Conservation (phyloP, 2,113 vertebrate species). For the Suricata suricatta region DNA sequence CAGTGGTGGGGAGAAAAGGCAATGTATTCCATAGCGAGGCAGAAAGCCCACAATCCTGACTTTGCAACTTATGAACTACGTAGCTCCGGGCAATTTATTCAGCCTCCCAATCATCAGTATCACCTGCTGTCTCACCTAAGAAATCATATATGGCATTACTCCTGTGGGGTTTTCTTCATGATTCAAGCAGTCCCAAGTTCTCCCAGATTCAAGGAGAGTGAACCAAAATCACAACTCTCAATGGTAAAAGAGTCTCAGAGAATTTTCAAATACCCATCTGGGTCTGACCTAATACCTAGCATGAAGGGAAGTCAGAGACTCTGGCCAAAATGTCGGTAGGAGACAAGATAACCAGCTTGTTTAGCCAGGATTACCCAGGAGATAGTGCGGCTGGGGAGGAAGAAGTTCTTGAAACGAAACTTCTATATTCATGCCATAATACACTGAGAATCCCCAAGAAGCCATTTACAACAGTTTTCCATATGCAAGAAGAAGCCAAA, state of each 20-base stretch:
- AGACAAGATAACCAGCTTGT: background rate
- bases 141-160: background rate
- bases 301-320: background rate
- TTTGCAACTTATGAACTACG: background rate
- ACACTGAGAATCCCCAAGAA: background rate
- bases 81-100: background rate
- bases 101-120: background rate
- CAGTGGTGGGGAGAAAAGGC: background rate
- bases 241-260: background rate
- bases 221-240: background rate
- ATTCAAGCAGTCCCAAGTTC: background rate
- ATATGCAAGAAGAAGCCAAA: background rate
- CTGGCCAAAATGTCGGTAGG: background rate
- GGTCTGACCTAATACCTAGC: background rate
- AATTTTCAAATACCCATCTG: background rate
- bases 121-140: background rate
- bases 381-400: background rate
- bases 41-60: background rate
- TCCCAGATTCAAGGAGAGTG: background rate
- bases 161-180: background rate
- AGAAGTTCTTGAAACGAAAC: background rate
- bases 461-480: background rate
- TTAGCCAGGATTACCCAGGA: background rate
- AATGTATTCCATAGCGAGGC: background rate
- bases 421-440: background rate